phyloP scores from a whole-genome alignment of 2,888 invertebrate species.

The Phengaris arion region DNA sequence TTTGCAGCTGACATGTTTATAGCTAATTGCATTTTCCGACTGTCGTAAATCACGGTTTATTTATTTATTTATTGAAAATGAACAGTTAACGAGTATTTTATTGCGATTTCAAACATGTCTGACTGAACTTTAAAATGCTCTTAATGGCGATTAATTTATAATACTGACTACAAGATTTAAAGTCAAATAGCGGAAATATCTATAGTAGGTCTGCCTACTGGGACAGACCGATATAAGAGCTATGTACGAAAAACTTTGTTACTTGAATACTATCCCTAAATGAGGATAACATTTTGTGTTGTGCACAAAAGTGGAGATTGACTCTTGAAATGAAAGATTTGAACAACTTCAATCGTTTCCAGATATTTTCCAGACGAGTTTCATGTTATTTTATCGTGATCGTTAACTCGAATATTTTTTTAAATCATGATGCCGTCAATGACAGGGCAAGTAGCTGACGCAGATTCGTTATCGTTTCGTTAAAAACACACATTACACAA shows the following conservation, averaged over 20 bases:
- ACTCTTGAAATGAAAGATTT: too few relatives aligned
- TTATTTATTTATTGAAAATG: too few relatives aligned
- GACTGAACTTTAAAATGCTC: background rate
- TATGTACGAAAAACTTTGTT: too few relatives aligned
- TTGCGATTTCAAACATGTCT: background rate
- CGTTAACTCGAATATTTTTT: background rate
- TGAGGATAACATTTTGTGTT: too few relatives aligned
- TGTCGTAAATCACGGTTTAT: background rate
- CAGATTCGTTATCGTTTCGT: background rate
- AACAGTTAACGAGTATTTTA: background rate
- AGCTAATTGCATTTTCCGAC: conserved; percentile 8
- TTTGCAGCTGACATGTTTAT: conserved; percentile 12
- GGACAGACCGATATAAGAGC: too few relatives aligned
- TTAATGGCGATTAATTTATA: background rate
- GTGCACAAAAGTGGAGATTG: too few relatives aligned
- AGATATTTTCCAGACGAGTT: background rate
- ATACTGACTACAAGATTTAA: background rate
- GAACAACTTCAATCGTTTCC: background rate
- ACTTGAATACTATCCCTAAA: too few relatives aligned
- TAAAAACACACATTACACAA: background rate
- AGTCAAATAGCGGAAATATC: too few relatives aligned
- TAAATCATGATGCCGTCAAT: background rate
- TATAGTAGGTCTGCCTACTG: too few relatives aligned
- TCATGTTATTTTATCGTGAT: conserved; percentile 11
- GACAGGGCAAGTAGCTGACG: background rate